Evolutionary conservation across 2,888 invertebrate species (phyloP).

Genomic region (Synanthedon formicaeformis): DNA sequence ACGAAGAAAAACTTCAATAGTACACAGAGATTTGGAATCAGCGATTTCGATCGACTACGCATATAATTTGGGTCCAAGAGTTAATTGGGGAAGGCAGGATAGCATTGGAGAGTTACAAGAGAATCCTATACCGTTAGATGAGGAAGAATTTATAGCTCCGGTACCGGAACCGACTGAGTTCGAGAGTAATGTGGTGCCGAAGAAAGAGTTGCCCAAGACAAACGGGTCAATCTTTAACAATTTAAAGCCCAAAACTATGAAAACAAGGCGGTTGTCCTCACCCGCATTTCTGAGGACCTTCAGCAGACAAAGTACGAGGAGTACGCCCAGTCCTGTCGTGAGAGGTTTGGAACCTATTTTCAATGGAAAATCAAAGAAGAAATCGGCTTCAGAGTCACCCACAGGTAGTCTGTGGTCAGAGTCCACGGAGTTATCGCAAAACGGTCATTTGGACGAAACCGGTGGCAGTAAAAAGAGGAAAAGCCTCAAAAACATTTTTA

Average conservation of each 20-base stretch:
- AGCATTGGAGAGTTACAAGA: conserved; percentile 53
- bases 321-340: conserved; percentile 49
- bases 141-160: conserved; percentile 66
- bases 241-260: conserved; percentile 58
- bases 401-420: conserved; percentile 62
- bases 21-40: conserved; percentile 44
- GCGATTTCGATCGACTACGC: not conserved
- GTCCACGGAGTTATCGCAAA: conserved; percentile 56
- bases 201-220: conserved; percentile 45
- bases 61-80: conserved; percentile 30
- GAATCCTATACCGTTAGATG: conserved; percentile 67
- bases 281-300: conserved; percentile 72
- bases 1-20: conserved; percentile 56
- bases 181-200: conserved; percentile 22
- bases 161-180: conserved; percentile 57
- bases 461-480: conserved; percentile 70
- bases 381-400: conserved; percentile 54
- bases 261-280: conserved; percentile 68
- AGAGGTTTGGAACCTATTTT: conserved; percentile 42
- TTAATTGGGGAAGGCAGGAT: conserved; percentile 36
- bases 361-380: conserved; percentile 44
- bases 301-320: conserved; percentile 59
- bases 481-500: conserved; percentile 81
- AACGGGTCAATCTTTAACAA: conserved; percentile 63
- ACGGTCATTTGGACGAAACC: conserved; percentile 35